Conservation (phyloP, 2,888 invertebrate genomes). For the Acheta domesticus region DNA sequence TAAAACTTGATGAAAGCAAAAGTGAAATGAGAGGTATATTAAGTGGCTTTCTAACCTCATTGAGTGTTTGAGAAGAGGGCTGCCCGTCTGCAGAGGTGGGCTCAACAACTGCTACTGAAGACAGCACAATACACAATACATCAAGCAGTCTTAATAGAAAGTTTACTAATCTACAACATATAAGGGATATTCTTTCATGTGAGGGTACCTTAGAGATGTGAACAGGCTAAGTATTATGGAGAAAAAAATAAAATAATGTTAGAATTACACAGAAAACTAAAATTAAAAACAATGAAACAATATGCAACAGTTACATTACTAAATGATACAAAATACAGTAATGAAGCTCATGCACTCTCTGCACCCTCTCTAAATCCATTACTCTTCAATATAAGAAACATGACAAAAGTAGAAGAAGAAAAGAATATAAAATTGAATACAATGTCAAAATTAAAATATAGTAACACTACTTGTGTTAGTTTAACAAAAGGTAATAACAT, state of each 20-base stretch:
- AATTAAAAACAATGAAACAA: neutral
- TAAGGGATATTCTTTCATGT: neutral
- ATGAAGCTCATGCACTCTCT: neutral
- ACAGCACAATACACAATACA: conserved; percentile 28
- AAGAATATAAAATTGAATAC: too few relatives aligned
- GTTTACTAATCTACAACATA: neutral
- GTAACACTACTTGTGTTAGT: too few relatives aligned
- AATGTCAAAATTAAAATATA: too few relatives aligned
- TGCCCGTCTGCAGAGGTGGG: conserved; percentile 32
- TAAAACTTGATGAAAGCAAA: neutral
- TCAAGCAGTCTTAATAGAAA: neutral
- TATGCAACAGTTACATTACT: neutral
- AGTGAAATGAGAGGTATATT: neutral
- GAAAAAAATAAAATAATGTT: neutral
- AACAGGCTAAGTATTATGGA: neutral
- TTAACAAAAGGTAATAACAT: too few relatives aligned
- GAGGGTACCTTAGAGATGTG: neutral
- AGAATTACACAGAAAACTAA: neutral
- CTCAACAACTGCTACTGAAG: conserved; percentile 35
- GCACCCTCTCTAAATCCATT: neutral
- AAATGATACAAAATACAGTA: neutral
- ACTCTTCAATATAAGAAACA: too few relatives aligned
- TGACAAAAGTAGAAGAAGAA: too few relatives aligned
- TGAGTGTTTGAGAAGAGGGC: conserved; percentile 31
- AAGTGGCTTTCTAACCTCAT: conserved; percentile 32